phyloP scores from a whole-genome alignment of 1,140 invertebrate genomes.

The Condylostylus longicornis region DNA sequence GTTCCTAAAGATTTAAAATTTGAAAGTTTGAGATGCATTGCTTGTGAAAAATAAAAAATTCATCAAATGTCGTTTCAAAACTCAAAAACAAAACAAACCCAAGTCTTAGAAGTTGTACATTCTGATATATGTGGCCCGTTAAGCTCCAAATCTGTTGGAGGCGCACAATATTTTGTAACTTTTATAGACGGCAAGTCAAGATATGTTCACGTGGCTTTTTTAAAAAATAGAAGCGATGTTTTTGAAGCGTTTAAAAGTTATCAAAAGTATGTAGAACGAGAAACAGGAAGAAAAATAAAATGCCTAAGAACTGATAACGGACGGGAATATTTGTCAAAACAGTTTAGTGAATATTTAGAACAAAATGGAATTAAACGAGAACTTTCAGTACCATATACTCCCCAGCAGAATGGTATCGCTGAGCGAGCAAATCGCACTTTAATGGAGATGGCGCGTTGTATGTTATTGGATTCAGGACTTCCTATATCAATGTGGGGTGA shows the following conservation, averaged over 20 bases:
- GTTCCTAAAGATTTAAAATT: neutral
- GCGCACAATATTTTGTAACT: constrained; percentile 28
- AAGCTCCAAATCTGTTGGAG: constrained; percentile 16
- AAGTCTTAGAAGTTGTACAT: constrained; percentile 26
- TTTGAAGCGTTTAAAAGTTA: constrained; percentile 22
- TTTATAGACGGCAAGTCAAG: constrained; percentile 30
- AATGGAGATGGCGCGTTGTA: constrained; percentile 11
- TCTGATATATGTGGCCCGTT: constrained; percentile 31
- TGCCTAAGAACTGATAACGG: constrained; percentile 7
- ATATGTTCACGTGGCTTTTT: constrained; percentile 23
- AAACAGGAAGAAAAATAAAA: constrained; percentile 15
- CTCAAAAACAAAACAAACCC: constrained; percentile 10
- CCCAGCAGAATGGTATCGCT: constrained; percentile 19
- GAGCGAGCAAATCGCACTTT: constrained; percentile 17
- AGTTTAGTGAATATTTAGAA: constrained; percentile 6
- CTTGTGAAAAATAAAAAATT: constrained; percentile 20
- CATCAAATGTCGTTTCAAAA: constrained; percentile 16
- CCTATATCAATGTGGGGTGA: constrained; percentile 6
- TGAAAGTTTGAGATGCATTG: constrained; percentile 11
- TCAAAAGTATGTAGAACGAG: constrained; percentile 14
- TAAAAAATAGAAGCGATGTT: constrained; percentile 30
- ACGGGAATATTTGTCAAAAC: constrained; percentile 6
- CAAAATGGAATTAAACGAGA: constrained; percentile 13
- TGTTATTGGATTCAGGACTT: constrained; percentile 10
- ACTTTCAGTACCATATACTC: constrained; percentile 13